Base-by-base conservation (phyloP, 2,888 invertebrate species). In the Hypena proboscidalis region DNA sequence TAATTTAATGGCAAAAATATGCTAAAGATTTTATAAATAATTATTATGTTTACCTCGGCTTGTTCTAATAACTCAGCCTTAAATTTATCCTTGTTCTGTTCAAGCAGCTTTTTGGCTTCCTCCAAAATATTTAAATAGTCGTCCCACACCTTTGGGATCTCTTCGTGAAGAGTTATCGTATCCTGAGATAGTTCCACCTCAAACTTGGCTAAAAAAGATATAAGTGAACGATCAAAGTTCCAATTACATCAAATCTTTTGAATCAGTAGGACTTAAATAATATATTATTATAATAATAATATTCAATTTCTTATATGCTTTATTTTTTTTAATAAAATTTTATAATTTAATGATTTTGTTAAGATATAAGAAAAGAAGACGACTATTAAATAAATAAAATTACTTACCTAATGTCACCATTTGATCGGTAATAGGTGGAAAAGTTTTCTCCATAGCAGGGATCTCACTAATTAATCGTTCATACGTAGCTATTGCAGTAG, bases 351-450 rank as follows among this genome's bases (percentile, higher is more conserved):
- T n/a, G n/a, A n/a, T n/a, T n/a, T n/a, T n/a, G n/a, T n/a, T n/a
- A n/a, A n/a, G n/a, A n/a, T n/a, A 19, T 11, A 1, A 22, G 6
- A 30, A 21, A 37, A 5, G 1, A 2, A 10, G 8, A 15, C 4
- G 1, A 27, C 10, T 7, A 4, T 20, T 30, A 8, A 8, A 19
- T 8, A 29, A 9, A 5, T 23, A 22, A n/a, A 4, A 6, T 9
- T 36, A 56, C 76, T 79, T 84, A 93, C 93, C 93, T 39, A 97
- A 79, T 10, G 94, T 92, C 19, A 84, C 84, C 86, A 96, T 95
- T 74, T 96, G 93, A 37, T 96, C 96, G 33, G 93, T 85, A 47
- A 97, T 95, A 3, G 93, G 93, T 0, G 94, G 94, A 77, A 98
- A 97, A 49, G 94, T 93, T 32, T 89, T 90, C 77, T 97, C 95